Percentiles rank a stretch among this genome's conserved stretches.
Evolutionary conservation across 2,113 vertebrate species (phyloP).

Genomic region (Actenoides lindsayi): DNA sequence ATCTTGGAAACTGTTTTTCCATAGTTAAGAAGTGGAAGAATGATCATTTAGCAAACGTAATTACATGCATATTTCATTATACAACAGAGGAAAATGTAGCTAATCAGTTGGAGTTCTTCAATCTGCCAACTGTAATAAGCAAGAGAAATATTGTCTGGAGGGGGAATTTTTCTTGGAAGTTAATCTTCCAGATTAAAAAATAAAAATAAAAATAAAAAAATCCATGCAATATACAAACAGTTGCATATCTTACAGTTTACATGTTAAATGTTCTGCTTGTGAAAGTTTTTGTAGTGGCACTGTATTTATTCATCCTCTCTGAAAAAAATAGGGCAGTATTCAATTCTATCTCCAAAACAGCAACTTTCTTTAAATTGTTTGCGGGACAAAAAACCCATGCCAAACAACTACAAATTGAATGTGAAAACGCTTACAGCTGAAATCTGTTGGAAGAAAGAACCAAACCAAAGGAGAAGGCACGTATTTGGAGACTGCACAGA

Average conservation of each 20-base stretch:
- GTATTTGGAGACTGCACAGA: fast-evolving
- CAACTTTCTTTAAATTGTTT: neutral
- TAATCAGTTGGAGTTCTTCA: neutral
- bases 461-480: neutral
- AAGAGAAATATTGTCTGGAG: neutral
- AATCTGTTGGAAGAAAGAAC: neutral
- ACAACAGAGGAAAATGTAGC: neutral
- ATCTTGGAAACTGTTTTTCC: neutral
- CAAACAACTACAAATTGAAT: neutral
- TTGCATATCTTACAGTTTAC: neutral
- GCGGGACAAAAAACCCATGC: neutral
- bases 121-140: neutral
- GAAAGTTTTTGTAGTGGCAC: neutral
- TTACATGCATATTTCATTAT: neutral
- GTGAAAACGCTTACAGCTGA: neutral
- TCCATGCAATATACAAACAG: neutral
- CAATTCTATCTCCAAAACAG: neutral
- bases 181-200: neutral
- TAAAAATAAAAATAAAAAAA: neutral
- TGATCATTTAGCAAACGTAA: neutral
- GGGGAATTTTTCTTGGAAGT: neutral
- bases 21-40: neutral
- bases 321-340: neutral
- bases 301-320: neutral
- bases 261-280: neutral